These are phyloP conservation scores for Brachionus manjavacas DNA, from an alignment of 1,140 invertebrate species.

Conservation along the genomic window DNA sequence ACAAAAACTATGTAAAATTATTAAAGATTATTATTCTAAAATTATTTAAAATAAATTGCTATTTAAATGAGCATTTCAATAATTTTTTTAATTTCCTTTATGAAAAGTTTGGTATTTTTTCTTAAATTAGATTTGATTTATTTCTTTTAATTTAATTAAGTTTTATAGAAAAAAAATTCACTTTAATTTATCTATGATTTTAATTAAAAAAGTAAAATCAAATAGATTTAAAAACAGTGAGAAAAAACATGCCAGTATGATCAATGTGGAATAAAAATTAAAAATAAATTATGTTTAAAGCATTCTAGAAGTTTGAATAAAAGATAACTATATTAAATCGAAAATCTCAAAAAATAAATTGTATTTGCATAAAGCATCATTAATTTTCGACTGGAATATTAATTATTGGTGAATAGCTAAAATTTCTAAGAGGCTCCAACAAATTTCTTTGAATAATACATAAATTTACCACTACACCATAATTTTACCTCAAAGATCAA, in stretches of 20 bases:
- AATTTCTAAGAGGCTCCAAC: background rate
- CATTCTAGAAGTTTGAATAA: background rate
- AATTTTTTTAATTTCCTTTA: no score
- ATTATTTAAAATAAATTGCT: no score
- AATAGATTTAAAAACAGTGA: background rate
- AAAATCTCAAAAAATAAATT: background rate
- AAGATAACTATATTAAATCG: background rate
- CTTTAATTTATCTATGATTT: no score
- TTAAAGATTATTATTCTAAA: no score
- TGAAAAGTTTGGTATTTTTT: no score
- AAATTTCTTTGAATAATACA: background rate
- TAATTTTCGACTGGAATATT: constrained; percentile 4
- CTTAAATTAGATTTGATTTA: no score
- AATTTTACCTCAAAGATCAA: constrained; percentile 27
- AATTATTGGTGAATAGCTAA: background rate
- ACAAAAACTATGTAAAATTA: no score
- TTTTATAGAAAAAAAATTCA: background rate
- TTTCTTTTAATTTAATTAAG: background rate
- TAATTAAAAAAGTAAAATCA: background rate
- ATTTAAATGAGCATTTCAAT: no score
- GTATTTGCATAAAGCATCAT: background rate
- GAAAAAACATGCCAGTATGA: background rate
- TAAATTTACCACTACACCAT: constrained; percentile 14
- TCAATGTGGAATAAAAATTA: background rate
- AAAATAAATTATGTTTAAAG: background rate